Base-by-base conservation (phyloP, 2,888 invertebrate species). In the Leucoma salicis region DNA sequence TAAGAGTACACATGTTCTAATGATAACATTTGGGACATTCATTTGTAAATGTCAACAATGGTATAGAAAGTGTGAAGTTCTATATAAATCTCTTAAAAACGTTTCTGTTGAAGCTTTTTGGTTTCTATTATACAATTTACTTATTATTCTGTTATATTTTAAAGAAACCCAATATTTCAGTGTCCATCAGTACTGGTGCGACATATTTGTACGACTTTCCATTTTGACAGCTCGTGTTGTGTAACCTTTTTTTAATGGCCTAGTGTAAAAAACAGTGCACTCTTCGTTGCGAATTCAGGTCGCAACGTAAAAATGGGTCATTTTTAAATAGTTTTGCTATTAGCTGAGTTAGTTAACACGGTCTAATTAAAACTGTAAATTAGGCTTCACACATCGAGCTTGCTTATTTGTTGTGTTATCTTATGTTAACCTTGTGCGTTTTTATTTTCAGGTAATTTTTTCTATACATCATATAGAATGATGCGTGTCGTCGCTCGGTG, bases 221-320 rank as follows among this genome's bases (percentile, higher is more conserved):
- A 65, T 78, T 80, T 74, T 85, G 85, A 88, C 86, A 79, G 73
- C 46, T 59, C 58, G 60, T 62, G 70, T 84, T 85, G 77, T 80
- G 78, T 81, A 82, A 85, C 78, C 70, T 76, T 70, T 77, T 40
- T 73, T 78, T 81, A 10, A 81, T 78, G 72, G 67, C 60, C 65
- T 67, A 52, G 58, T 69, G 70, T 71, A 71, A 76, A 78, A 78
- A 78, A 66, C 63, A 66, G 57, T 79, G 76, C 78, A 84, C 66
- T n/a, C n/a, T n/a, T n/a, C 74, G 72, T 63, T 78, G 82, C 80
- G 76, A 83, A 88, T 84, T 78, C 60, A 69, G 88, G 87, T 82
- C 88, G 82, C 70, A 55, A 52, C 56, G 47, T 69, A 63, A 84
- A 44, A 82, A 81, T 85, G 64, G 88, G 87, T 87, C 88, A 81